Base-by-base conservation (phyloP, 1,140 invertebrate species). In the Pogonognathellus flavescens region DNA sequence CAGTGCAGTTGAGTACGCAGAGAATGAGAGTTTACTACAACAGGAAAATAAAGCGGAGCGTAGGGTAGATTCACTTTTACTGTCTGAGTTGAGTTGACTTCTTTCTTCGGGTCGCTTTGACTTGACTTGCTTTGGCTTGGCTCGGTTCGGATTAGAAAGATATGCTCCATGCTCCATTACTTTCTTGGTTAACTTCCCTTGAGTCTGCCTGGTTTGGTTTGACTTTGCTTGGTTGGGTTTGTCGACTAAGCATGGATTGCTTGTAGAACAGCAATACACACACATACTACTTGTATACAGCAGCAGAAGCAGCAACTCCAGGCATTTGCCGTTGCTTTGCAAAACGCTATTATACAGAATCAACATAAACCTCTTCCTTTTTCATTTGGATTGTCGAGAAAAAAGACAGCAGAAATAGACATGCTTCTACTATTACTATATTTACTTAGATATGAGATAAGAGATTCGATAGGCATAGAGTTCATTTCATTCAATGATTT, bases 401-500 rank as follows among this genome's bases (percentile, higher is more conserved):
- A 76, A 76, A 41, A 14, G 25, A 14, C 41, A 10, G 70, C n/a
- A 76, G 49, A 76, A n/a, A 31, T n/a, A 41, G 41, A 50, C 70
- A 49, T 50, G 70, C 14, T 76, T 3, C 70, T 76, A 16, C 70
- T 49, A 76, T 50, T 49, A 76, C 41, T 76, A 25, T 57, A 57
- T 50, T 76, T 76, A 18, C 70, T 76, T 76, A 76, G 70, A 76
- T 76, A 76, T 76, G 41, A 2, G 70, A 76, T 76, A 76, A 31
- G 70, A 31, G 49, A 9, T 72, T 11, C 13, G 31, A 76, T 49
- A 41, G 5, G 70, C 8, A 31, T 16, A 76, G 25, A 76, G 70
- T 76, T 76, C 70, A 76, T 76, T 76, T 76, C 70, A 76, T 76
- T 76, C 41, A 76, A 76, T 76, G 70, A 76, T 76, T 76, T 76